Percentiles rank a stretch among this genome's conserved stretches.
These are phyloP conservation scores for Thalassaphorura encarpata DNA, from an alignment of 1,140 invertebrate genomes.

Conservation along the genomic window DNA sequence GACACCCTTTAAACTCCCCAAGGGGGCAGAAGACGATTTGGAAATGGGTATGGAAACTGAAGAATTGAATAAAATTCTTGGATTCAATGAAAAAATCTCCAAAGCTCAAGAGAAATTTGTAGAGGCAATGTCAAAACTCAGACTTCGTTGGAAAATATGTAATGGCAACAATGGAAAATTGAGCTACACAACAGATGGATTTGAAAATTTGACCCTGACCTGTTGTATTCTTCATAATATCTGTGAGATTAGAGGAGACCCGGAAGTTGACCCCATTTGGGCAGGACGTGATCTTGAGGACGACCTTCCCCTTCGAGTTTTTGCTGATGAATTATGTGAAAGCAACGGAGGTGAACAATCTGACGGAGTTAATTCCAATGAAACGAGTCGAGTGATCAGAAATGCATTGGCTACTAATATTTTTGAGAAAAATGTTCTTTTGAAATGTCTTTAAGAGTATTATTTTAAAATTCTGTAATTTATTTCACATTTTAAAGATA, in stretches of 20 bases:
- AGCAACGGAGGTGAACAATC: too few relatives aligned
- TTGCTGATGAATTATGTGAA: too few relatives aligned
- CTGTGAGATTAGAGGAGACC: conserved; percentile 16
- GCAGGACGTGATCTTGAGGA: too few relatives aligned
- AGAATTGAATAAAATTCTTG: conserved; percentile 7
- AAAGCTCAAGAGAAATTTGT: background rate
- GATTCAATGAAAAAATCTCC: conserved; percentile 5
- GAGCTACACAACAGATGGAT: conserved; percentile 21
- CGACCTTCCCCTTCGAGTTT: too few relatives aligned
- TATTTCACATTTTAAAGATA: too few relatives aligned
- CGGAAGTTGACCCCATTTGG: too few relatives aligned
- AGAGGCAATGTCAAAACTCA: conserved; percentile 12
- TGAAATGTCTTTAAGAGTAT: too few relatives aligned
- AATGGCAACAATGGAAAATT: conserved; percentile 26
- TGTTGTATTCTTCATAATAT: conserved; percentile 26
- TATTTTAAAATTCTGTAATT: too few relatives aligned
- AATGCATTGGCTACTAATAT: too few relatives aligned
- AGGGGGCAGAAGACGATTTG: background rate
- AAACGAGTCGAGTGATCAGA: too few relatives aligned
- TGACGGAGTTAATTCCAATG: too few relatives aligned
- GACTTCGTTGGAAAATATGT: conserved; percentile 20
- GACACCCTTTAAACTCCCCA: conserved; percentile 4
- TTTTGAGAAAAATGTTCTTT: too few relatives aligned
- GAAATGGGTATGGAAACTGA: conserved; percentile 4
- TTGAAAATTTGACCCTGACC: conserved; percentile 17